These are phyloP conservation scores for Pipra filicauda DNA, from an alignment of 2,113 vertebrate species.

Conservation along the genomic window DNA sequence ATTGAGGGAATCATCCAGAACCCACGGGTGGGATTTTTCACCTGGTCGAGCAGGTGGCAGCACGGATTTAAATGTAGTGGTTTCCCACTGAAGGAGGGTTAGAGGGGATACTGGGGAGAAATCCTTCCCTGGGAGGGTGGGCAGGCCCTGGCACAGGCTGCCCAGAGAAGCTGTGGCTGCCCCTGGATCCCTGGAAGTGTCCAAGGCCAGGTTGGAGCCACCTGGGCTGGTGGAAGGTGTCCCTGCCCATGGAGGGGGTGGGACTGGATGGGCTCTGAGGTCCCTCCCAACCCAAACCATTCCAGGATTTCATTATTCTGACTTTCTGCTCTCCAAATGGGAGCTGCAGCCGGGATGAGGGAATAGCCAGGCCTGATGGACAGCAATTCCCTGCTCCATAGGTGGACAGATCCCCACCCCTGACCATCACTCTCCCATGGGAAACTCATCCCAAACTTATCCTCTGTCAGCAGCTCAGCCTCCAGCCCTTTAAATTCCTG, in stretches of 20 bases:
- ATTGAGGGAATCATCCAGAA: accelerated
- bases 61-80: accelerated
- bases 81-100: accelerated
- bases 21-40: background rate
- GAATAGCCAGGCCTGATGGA: accelerated
- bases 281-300: background rate
- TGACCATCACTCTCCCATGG: accelerated
- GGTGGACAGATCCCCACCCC: background rate
- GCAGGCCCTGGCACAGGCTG: background rate
- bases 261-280: accelerated
- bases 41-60: background rate
- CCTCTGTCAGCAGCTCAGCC: background rate
- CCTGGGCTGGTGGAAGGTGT: background rate
- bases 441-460: background rate
- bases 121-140: background rate
- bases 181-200: background rate
- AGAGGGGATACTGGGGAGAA: accelerated
- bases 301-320: background rate
- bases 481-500: accelerated
- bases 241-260: background rate
- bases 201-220: background rate
- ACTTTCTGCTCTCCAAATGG: background rate
- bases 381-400: background rate
- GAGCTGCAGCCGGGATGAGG: background rate
- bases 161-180: background rate